phyloP scores from a whole-genome alignment of 1,140 invertebrate genomes.

The Musca domestica region DNA sequence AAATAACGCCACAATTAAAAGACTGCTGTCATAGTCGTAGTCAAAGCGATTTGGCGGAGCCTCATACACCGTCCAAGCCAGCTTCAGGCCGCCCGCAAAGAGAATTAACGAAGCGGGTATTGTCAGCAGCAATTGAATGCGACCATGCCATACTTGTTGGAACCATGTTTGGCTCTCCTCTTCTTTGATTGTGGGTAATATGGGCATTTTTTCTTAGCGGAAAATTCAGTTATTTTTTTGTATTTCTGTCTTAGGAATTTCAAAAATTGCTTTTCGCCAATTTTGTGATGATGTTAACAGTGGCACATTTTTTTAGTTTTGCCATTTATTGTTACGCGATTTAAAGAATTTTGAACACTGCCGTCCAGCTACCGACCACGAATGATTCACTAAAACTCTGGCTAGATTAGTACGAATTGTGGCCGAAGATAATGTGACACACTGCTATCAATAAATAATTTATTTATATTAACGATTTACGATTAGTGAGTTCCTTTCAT shows the following conservation, averaged over 20 bases:
- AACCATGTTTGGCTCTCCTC: constrained; percentile 41
- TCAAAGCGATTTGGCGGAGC: constrained; percentile 29
- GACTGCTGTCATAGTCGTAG: background rate
- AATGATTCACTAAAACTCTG: too few relatives aligned
- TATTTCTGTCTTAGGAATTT: background rate
- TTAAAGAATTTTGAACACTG: too few relatives aligned
- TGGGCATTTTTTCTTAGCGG: constrained; percentile 33
- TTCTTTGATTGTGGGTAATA: constrained; percentile 45
- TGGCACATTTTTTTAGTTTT: too few relatives aligned
- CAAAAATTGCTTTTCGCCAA: background rate
- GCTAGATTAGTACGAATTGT: too few relatives aligned
- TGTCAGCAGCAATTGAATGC: constrained; percentile 45
- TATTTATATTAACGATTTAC: constrained; percentile 6
- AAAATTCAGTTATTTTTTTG: too few relatives aligned
- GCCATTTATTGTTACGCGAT: too few relatives aligned
- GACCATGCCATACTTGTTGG: constrained; percentile 42
- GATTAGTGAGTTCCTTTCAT: background rate
- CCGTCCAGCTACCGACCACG: too few relatives aligned
- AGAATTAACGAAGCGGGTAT: constrained; percentile 38
- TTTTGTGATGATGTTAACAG: background rate
- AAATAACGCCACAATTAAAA: constrained; percentile 35
- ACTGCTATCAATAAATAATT: background rate
- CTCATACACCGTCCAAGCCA: constrained; percentile 40
- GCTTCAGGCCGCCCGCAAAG: constrained; percentile 48
- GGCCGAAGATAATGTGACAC: background rate